A percentile compares a stretch with the other conserved stretches of the same genome.
phyloP scores from a whole-genome alignment of 1,140 invertebrate species.

The Metaphire vulgaris region DNA sequence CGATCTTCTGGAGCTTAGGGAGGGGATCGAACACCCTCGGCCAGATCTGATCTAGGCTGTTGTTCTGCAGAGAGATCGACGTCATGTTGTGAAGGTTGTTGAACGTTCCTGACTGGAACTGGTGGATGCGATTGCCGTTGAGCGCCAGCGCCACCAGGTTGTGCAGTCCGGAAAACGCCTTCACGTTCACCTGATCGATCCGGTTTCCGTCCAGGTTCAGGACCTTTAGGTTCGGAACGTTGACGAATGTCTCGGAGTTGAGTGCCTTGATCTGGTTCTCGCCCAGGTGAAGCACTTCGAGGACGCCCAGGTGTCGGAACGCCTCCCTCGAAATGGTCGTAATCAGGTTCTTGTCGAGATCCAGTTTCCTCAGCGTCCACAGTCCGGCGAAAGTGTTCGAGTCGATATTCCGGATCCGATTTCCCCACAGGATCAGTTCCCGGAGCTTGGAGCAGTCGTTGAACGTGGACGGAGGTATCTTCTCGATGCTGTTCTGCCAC shows the following conservation, averaged over 20 bases:
- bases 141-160: conserved; percentile 61
- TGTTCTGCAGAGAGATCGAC: conserved; percentile 5
- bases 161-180: conserved; percentile 64
- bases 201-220: conserved; percentile 66
- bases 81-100: not conserved
- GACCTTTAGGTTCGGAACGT: conserved; percentile 61
- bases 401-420: conserved; percentile 12
- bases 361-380: conserved; percentile 9
- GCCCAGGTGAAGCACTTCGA: conserved; percentile 60
- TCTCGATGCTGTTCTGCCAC: conserved; percentile 16
- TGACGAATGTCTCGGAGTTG: conserved; percentile 62
- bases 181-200: conserved; percentile 63
- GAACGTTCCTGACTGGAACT: conserved; percentile 50
- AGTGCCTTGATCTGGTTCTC: conserved; percentile 63
- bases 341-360: conserved; percentile 21
- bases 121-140: conserved; percentile 65
- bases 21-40: not conserved
- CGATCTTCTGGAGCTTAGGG: not conserved
- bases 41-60: conserved; percentile 9
- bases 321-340: not conserved
- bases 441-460: conserved; percentile 5
- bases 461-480: conserved; percentile 14
- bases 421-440: conserved; percentile 25
- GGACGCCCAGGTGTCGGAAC: conserved; percentile 39
- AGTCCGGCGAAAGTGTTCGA: conserved; percentile 18